Conservation (phyloP, 53 echinoderm and acorn worm genomes). For the Actinopyga echinites region DNA sequence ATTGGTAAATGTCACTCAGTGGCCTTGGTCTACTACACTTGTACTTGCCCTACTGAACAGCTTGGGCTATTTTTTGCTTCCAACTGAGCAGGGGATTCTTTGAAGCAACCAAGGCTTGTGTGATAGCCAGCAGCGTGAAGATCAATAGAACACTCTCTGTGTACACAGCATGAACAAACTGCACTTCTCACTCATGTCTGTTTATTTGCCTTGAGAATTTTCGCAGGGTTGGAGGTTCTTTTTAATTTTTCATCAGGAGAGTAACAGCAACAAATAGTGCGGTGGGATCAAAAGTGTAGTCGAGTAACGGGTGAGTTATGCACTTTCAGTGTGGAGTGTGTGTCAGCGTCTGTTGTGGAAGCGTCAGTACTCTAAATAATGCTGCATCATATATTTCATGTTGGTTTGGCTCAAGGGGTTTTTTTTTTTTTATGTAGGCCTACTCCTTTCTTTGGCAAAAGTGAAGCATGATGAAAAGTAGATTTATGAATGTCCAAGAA, state of each 20-base stretch:
- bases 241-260: slow-evolving; percentile 32
- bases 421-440: too few species aligned
- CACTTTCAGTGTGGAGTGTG: not conserved
- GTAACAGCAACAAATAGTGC: slow-evolving; percentile 13
- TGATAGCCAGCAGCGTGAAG: slow-evolving; percentile 10
- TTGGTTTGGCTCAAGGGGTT: too few species aligned
- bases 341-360: too few species aligned
- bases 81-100: slow-evolving; percentile 6
- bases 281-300: not conserved
- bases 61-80: not conserved
- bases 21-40: slow-evolving; percentile 33
- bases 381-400: too few species aligned
- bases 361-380: too few species aligned
- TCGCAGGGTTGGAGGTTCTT: not conserved
- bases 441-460: too few species aligned
- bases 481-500: too few species aligned
- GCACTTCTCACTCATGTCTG: slow-evolving; percentile 4
- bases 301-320: not conserved
- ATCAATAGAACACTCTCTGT: slow-evolving; percentile 15
- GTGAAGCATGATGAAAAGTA: too few species aligned
- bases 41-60: not conserved
- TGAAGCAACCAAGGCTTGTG: not conserved
- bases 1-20: slow-evolving; percentile 18
- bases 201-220: not conserved
- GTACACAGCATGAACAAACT: slow-evolving; percentile 35